Evolutionary conservation across 2,888 invertebrate genomes (phyloP).

Genomic region (Drosophila greeni): DNA sequence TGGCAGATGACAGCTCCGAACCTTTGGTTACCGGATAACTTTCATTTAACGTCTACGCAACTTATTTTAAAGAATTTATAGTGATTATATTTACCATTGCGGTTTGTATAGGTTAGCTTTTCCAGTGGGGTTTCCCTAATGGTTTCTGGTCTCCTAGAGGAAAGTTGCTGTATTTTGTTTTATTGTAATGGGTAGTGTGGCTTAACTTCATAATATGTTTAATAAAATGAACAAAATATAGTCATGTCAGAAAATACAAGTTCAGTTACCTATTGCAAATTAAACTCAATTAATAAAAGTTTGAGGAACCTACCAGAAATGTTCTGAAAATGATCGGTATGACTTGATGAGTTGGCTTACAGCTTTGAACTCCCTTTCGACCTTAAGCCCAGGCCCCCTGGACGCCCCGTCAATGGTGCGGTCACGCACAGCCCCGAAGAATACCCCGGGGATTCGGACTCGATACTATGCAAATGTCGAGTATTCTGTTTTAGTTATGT

Average conservation of each 20-base stretch:
- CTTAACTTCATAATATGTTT: neutral
- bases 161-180: slow-evolving; percentile 4
- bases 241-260: neutral
- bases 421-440: slow-evolving; percentile 28
- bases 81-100: slow-evolving; percentile 2
- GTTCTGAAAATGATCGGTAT: neutral
- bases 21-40: slow-evolving; percentile 13
- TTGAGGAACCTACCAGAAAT: too few relatives aligned
- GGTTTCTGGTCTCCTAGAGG: neutral
- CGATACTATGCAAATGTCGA: slow-evolving; percentile 56
- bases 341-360: neutral
- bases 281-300: neutral
- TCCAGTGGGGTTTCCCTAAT: neutral
- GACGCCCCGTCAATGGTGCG: slow-evolving; percentile 19
- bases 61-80: slow-evolving; percentile 21
- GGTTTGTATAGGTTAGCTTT: too few relatives aligned
- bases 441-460: slow-evolving; percentile 26
- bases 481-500: slow-evolving; percentile 58
- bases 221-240: neutral
- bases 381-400: neutral
- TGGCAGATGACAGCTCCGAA: slow-evolving; percentile 20
- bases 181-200: neutral
- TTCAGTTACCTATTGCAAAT: neutral
- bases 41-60: slow-evolving; percentile 13
- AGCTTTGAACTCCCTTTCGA: neutral